phyloP scores from a whole-genome alignment of 2,113 vertebrate species.

The Narcine bancroftii region DNA sequence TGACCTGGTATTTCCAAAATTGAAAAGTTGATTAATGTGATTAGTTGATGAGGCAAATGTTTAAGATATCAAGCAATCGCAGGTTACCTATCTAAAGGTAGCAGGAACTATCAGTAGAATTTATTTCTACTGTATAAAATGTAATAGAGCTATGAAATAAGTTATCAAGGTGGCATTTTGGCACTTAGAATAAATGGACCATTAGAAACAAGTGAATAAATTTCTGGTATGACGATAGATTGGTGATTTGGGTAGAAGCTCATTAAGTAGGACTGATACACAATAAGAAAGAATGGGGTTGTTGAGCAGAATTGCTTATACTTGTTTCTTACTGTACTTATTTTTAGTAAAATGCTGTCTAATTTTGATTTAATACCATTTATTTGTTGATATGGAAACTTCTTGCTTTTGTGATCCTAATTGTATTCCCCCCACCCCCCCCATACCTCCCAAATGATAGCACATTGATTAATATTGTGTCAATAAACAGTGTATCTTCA shows the following conservation, averaged over 20 bases:
- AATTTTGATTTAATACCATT: not conserved
- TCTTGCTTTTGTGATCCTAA: not conserved
- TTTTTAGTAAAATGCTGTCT: not conserved
- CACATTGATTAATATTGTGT: slow-evolving; percentile 10
- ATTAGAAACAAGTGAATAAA: not conserved
- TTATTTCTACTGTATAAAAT: not conserved
- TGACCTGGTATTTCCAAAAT: not conserved
- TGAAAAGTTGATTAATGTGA: not conserved
- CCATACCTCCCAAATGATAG: not conserved
- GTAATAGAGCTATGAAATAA: not conserved
- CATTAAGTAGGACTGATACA: not conserved
- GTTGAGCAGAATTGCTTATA: not conserved
- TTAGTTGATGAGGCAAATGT: not conserved
- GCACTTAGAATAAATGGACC: not conserved
- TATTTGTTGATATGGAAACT: not conserved
- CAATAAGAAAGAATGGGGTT: not conserved
- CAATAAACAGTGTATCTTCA: not conserved
- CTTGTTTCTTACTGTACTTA: not conserved
- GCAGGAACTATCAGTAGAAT: not conserved
- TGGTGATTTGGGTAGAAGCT: not conserved
- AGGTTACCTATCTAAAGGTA: not conserved
- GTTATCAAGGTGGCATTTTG: not conserved
- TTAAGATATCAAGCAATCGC: not conserved
- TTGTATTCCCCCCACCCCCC: not conserved
- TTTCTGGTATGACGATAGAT: not conserved